Evolutionary conservation across 23 tunicate species (phyloP).

Genomic region (Trididemnum miniatum): DNA sequence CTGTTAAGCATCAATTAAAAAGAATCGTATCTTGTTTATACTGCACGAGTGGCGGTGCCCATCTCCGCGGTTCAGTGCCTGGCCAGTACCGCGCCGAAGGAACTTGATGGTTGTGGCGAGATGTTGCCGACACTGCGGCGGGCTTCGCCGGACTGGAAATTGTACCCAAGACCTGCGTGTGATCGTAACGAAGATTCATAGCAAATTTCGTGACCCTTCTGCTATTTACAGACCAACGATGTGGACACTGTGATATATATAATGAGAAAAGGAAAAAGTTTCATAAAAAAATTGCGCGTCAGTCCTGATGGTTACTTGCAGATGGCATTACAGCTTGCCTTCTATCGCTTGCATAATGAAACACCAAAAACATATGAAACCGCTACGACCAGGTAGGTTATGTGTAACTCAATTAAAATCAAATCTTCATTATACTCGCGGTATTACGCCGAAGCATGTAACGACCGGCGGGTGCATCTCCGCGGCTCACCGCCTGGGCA

Average conservation of each 20-base stretch:
- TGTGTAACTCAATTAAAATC: neutral
- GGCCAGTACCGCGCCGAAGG: too few species aligned
- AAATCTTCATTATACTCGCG: too few species aligned
- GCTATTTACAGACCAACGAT: constrained; percentile 41
- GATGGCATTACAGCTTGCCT: constrained; percentile 92
- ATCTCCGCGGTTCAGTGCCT: too few species aligned
- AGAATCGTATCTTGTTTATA: too few species aligned
- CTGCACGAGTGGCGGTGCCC: too few species aligned
- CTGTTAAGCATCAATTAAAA: too few species aligned
- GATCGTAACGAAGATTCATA: neutral
- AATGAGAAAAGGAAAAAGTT: constrained; percentile 69
- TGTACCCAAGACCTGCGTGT: neutral
- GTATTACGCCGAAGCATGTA: too few species aligned
- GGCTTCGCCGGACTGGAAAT: too few species aligned
- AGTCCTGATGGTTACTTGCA: constrained; percentile 95
- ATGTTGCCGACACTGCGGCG: too few species aligned
- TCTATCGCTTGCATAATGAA: constrained; percentile 58
- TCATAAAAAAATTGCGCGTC: constrained; percentile 62
- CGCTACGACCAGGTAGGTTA: constrained; percentile 85
- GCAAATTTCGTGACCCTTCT: neutral
- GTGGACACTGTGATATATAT: constrained; percentile 52
- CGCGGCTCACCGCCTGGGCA: too few species aligned
- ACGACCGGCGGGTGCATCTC: too few species aligned
- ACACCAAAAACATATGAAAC: constrained; percentile 98
- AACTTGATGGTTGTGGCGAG: too few species aligned